These are phyloP conservation scores for Aleiodes testaceus DNA, from an alignment of 2,888 invertebrate genomes.

Conservation along the genomic window DNA sequence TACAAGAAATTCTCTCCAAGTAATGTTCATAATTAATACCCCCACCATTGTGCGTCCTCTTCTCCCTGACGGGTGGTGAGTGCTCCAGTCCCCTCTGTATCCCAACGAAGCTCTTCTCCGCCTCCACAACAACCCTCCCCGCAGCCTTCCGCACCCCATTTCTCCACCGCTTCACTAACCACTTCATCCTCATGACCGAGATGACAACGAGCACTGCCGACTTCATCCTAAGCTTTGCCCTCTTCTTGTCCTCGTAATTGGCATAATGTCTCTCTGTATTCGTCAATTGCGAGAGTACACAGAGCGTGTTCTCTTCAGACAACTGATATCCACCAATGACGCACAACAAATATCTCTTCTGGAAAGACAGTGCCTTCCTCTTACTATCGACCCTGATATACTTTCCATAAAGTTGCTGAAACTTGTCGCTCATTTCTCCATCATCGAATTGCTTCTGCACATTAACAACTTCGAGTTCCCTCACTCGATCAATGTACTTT, in stretches of 20 bases:
- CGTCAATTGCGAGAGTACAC: conserved; percentile 69
- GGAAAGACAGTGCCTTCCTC: conserved; percentile 90
- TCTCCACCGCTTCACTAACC: conserved; percentile 78
- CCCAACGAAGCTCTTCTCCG: conserved; percentile 56
- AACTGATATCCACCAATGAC: conserved; percentile 78
- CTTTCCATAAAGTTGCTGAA: conserved; percentile 78
- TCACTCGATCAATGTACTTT: conserved; percentile 53
- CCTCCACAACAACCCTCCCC: conserved; percentile 69
- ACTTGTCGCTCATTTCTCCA: conserved; percentile 60
- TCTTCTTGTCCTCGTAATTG: conserved; percentile 53
- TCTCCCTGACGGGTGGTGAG: conserved; percentile 61
- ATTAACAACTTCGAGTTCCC: conserved; percentile 54
- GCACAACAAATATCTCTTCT: conserved; percentile 89
- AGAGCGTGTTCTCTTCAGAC: conserved; percentile 73
- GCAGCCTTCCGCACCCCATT: conserved; percentile 76
- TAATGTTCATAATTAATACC: conserved; percentile 57
- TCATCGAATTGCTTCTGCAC: conserved; percentile 46
- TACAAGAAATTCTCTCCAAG: conserved; percentile 57
- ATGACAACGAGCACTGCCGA: conserved; percentile 76
- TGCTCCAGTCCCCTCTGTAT: conserved; percentile 53
- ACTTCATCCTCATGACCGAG: conserved; percentile 80
- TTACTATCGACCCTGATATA: conserved; percentile 89
- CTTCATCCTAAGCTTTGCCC: conserved; percentile 70
- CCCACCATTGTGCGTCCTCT: conserved; percentile 38
- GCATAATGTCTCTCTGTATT: conserved; percentile 63